Percentiles rank a stretch among this genome's conserved stretches.
Evolutionary conservation across 2,113 vertebrate genomes (phyloP).

Genomic region (Pseudorhombus dupliciocellatus): DNA sequence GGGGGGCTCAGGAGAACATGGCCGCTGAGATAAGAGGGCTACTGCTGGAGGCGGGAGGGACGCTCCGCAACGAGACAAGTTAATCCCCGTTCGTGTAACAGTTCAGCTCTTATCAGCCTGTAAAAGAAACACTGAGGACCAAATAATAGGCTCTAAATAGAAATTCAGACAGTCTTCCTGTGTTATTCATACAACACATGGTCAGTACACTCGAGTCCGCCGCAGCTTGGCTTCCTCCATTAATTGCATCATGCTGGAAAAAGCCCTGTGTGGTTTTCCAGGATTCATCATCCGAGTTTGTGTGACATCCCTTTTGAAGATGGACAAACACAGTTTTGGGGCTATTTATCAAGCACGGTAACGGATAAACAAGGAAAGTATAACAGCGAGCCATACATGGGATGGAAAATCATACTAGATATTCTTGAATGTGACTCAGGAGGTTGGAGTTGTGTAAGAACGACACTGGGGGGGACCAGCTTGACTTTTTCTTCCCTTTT

Average conservation of each 20-base stretch:
- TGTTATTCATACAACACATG: background rate
- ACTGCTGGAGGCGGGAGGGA: constrained; percentile 31
- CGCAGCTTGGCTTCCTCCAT: too few species aligned
- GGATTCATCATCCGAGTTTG: constrained; percentile 30
- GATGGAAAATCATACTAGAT: constrained; percentile 43
- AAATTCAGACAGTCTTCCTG: background rate
- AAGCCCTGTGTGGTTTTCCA: constrained; percentile 38
- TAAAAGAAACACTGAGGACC: background rate
- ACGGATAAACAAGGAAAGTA: constrained; percentile 43
- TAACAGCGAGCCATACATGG: constrained; percentile 24
- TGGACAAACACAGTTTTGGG: constrained; percentile 7
- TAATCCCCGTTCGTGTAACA: constrained; percentile 30
- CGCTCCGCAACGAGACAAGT: constrained; percentile 16
- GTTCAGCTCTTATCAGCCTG: constrained; percentile 39
- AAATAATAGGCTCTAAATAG: too few species aligned
- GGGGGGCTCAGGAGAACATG: constrained; percentile 50
- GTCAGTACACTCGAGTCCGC: background rate
- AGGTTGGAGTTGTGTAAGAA: constrained; percentile 17
- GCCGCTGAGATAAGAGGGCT: constrained; percentile 58
- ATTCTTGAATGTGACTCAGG: constrained; percentile 32
- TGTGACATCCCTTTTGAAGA: constrained; percentile 20
- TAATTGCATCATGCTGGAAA: background rate
- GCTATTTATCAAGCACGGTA: constrained; percentile 15
- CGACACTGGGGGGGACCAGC: background rate
- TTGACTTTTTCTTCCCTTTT: constrained; percentile 13